Percentiles rank a stretch among this genome's conserved stretches.
Evolutionary conservation across 2,888 invertebrate species (phyloP).

Genomic region (Agrotis exclamationis): DNA sequence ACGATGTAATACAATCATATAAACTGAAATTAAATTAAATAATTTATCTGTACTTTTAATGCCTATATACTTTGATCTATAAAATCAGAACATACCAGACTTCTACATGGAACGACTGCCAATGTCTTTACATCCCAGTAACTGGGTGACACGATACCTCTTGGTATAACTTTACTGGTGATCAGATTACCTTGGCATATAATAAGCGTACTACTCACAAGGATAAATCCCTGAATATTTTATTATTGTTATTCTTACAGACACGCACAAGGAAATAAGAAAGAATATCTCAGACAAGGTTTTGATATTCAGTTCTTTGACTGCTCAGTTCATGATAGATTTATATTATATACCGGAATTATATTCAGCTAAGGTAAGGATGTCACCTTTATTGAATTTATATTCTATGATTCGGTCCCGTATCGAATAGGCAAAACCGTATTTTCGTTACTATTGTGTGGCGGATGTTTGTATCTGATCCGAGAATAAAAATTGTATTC

Average conservation of each 20-base stretch:
- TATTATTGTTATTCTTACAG: constrained; percentile 10
- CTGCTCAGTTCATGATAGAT: constrained; percentile 12
- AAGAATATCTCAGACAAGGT: not conserved
- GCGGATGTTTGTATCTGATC: not conserved
- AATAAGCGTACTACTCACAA: not conserved
- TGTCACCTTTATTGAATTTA: constrained; percentile 10
- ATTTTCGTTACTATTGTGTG: not conserved
- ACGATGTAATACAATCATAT: too few species aligned
- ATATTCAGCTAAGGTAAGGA: constrained; percentile 4
- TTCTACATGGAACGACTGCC: too few species aligned
- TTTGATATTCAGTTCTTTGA: constrained; percentile 19
- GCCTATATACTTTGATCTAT: too few species aligned
- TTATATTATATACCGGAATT: constrained; percentile 11
- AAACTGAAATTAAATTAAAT: too few species aligned
- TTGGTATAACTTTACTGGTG: too few species aligned
- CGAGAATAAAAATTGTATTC: not conserved
- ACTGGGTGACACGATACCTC: too few species aligned
- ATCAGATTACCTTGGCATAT: too few species aligned
- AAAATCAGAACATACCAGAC: too few species aligned
- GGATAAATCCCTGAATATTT: not conserved
- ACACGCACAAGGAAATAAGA: constrained; percentile 13
- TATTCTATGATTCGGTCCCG: not conserved
- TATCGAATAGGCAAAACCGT: constrained; percentile 16
- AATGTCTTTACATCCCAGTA: too few species aligned
- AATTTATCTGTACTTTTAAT: too few species aligned